These are phyloP conservation scores for Dryocosmus kuriphilus DNA, from an alignment of 2,888 invertebrate species.

Conservation along the genomic window DNA sequence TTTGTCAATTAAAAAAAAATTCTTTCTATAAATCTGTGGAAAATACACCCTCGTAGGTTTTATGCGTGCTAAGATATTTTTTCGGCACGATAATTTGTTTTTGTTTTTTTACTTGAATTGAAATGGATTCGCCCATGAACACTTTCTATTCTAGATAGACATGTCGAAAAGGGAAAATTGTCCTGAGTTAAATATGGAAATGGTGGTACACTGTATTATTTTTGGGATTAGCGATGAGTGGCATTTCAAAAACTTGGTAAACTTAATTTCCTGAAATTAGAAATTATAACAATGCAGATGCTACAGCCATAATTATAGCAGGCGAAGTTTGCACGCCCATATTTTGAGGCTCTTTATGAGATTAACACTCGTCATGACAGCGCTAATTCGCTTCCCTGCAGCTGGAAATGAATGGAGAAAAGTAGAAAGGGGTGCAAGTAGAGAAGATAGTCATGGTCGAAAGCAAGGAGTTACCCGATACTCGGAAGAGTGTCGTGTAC, in stretches of 20 bases:
- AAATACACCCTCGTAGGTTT: too few relatives aligned
- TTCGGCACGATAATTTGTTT: neutral
- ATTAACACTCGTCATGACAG: constrained; percentile 57
- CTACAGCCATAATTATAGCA: constrained; percentile 1
- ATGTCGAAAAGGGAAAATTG: neutral
- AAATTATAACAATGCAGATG: constrained; percentile 26
- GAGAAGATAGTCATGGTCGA: constrained; percentile 51
- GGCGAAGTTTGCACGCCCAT: constrained; percentile 39
- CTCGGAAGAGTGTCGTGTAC: constrained; percentile 32
- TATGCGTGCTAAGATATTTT: too few relatives aligned
- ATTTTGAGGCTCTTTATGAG: constrained; percentile 52
- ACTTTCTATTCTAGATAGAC: too few relatives aligned
- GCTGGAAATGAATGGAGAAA: constrained; percentile 57
- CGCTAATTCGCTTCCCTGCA: constrained; percentile 54
- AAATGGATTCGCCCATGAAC: too few relatives aligned
- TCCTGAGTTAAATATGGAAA: neutral
- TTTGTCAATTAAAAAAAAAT: too few relatives aligned
- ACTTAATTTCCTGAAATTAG: constrained; percentile 20
- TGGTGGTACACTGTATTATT: neutral
- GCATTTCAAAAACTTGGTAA: constrained; percentile 17
- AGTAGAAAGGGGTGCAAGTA: constrained; percentile 60
- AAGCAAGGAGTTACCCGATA: constrained; percentile 60
- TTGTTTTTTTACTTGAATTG: too few relatives aligned
- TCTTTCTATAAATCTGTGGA: too few relatives aligned
- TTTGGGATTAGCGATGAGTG: neutral